Evolutionary conservation across 2,797 vertebrate species (phyloP), one percentile per base, ranked within the genome.

Genomic region (Chelmon rostratus): DNA sequence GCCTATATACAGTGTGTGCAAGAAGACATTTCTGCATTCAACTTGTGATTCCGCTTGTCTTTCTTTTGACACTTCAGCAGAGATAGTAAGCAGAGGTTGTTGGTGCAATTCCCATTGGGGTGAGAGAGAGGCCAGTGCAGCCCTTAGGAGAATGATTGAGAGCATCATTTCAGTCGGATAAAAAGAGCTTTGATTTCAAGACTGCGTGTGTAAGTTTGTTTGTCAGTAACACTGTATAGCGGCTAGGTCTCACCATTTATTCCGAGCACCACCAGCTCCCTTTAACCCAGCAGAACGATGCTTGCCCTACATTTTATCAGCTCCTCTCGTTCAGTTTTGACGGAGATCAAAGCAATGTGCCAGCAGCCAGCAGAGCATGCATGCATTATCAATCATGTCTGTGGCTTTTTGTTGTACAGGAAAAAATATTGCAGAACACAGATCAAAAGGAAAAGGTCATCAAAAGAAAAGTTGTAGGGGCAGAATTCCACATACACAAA

Each of bases 301-400:
- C 68, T 73, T 86, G 92, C 75, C 90, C 92, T 86, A 92, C 87
- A 91, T 93, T 92, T 86, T 86, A 85, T 90, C 87, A 79, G 76
- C 82, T 84, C 66, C 61, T 81, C 89, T 91, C 65, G 1, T 89
- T 91, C 83, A 64, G 84, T 91, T 87, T 85, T 82, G 86, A 87
- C 67, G 25, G 74, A 91, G 89, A 94, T 93, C 89, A 93, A 93
- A 93, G 91, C 85, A 65, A 25, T 21, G 1, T 25, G 85, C 85
- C 82, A 76, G 87, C 86, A 90, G 91, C 88, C 86, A 66, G 76
- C 59, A 2, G 84, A 86, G 84, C 83, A 62, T 79, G 89, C 89
- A 89, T 91, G 84, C 89, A 90, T 93, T 93, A 92, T 91, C 92
- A 92, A 91, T 92, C 92, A 90, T 76, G 79, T 84, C 86, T 88